Percentiles rank a stretch among this genome's conserved stretches.
phyloP scores from a whole-genome alignment of 2,888 invertebrate species.

The Phasia obesa region DNA sequence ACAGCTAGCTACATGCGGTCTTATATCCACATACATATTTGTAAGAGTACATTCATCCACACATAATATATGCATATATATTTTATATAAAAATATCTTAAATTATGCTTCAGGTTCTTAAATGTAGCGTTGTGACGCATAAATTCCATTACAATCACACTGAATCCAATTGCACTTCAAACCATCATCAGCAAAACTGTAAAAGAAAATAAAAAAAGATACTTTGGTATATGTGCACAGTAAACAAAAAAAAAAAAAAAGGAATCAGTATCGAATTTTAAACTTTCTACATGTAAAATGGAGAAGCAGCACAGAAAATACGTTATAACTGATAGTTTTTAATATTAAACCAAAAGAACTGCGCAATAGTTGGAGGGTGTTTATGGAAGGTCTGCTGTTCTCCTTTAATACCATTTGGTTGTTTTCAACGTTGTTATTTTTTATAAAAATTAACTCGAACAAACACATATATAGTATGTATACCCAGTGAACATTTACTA shows the following conservation, averaged over 20 bases:
- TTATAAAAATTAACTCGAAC: constrained; percentile 8
- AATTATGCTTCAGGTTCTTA: constrained; percentile 63
- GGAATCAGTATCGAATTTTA: constrained; percentile 48
- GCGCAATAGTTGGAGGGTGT: not conserved
- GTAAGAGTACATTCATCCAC: too few species aligned
- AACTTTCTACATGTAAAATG: constrained; percentile 32
- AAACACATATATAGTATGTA: not conserved
- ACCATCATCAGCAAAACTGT: constrained; percentile 29
- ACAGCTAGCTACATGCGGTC: too few species aligned
- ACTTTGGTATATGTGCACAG: too few species aligned
- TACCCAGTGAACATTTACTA: too few species aligned
- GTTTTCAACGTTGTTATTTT: constrained; percentile 51
- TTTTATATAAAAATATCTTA: too few species aligned
- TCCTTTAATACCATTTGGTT: constrained; percentile 37
- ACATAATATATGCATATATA: too few species aligned
- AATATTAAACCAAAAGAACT: not conserved
- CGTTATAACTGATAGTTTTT: constrained; percentile 1
- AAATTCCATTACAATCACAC: constrained; percentile 70
- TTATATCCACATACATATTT: too few species aligned
- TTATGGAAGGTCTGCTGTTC: constrained; percentile 20
- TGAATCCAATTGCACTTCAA: constrained; percentile 65
- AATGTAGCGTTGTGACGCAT: constrained; percentile 64
- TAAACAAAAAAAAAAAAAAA: not conserved
- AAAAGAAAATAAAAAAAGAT: constrained; percentile 7
- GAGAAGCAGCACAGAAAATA: not conserved